Conservation (phyloP, 2,113 vertebrate genomes). For the Engystomops pustulosus region DNA sequence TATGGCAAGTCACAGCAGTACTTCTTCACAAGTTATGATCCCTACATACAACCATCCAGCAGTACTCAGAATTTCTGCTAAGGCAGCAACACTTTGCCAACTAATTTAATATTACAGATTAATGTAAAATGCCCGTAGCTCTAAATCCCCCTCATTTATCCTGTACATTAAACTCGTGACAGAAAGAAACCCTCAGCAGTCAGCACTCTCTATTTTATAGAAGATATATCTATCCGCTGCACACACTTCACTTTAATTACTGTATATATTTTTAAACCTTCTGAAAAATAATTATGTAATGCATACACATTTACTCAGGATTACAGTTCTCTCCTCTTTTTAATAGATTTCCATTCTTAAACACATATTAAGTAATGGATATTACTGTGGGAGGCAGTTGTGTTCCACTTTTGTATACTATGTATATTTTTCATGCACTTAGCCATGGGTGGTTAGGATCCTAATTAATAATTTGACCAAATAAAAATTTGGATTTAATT, state of each 20-base stretch:
- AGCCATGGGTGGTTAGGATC: not conserved
- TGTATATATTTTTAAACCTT: constrained; percentile 43
- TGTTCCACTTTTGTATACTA: not conserved
- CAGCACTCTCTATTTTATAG: constrained; percentile 41
- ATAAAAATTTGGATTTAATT: not conserved
- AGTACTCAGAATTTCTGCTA: constrained; percentile 42
- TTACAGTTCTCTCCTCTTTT: not conserved
- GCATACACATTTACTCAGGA: constrained; percentile 7
- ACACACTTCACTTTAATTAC: constrained; percentile 29
- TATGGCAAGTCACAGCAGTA: constrained; percentile 52
- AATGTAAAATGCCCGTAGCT: constrained; percentile 53
- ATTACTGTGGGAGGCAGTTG: not conserved
- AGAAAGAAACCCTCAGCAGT: constrained; percentile 51
- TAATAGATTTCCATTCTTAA: not conserved
- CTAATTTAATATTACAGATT: constrained; percentile 54
- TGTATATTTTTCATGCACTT: not conserved
- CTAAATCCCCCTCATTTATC: constrained; percentile 51
- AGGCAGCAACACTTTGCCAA: constrained; percentile 51
- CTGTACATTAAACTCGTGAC: constrained; percentile 48
- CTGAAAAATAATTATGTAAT: constrained; percentile 42
- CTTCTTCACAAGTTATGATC: constrained; percentile 49
- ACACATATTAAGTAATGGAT: not conserved
- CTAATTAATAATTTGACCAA: not conserved
- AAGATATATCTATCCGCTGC: constrained; percentile 27
- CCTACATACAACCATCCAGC: constrained; percentile 37